Evolutionary conservation across 2,113 vertebrate species (phyloP), one percentile per base, ranked within the genome.

Genomic region (Corythornis vintsioides): DNA sequence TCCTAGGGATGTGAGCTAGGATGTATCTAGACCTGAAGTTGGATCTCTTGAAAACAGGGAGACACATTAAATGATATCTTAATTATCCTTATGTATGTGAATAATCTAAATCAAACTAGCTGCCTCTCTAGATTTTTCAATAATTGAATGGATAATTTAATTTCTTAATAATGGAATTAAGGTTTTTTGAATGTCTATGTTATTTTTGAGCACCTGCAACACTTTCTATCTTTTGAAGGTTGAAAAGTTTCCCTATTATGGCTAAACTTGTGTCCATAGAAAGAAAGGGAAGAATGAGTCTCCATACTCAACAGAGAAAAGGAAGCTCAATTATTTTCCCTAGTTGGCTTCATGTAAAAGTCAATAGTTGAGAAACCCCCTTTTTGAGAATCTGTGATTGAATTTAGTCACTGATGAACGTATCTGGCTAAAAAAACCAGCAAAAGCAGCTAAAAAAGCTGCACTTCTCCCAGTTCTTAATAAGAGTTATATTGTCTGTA

Each of bases 241-340:
- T 1, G 1, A 38, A 19, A 89, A 16, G 2, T 35, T 84, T 60
- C 60, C 18, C 2, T 65, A 15, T 38, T 66, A 60, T 43, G 6
- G 6, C 6, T 81, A 31, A 66, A 1, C 82, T 79, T 73, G 6
- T 60, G 31, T 86, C 21, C 28, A 60, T 13, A 69, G 42, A 45
- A 82, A 69, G 29, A 72, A 55, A 75, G 13, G 15, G 57, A 85
- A 74, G 3, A 65, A 53, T 38, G 20, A 63, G 7, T 75, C 31
- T 63, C 31, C 24, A 57, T 4, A 72, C 2, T 15, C 9, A 83
- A 40, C 6, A 48, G 5, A 50, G 53, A 55, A 53, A 43, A 65
- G 20, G 6, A 53, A 61, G 7, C 11, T 59, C 2, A 2, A 0
- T 56, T 52, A 15, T n/a, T 67, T 40, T 6, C 9, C 8, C 1